Conservation (phyloP, 2,797 vertebrate genomes). For the Toxotes lorentzi region DNA sequence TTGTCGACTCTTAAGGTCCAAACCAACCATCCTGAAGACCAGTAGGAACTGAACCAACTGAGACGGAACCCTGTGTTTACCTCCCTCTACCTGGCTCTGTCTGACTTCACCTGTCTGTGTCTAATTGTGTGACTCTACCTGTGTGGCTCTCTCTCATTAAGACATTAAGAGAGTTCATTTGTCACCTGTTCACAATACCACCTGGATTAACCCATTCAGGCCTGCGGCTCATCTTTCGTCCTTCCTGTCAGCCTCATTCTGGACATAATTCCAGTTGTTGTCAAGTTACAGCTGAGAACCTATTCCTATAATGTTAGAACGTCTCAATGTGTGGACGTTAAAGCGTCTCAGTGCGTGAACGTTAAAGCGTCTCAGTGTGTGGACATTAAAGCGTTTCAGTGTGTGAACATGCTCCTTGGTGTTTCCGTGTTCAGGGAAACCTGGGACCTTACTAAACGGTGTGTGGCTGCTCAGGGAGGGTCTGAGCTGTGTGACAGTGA, state of each 20-base stretch:
- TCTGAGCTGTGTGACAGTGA: no score
- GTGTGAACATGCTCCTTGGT: no score
- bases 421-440: no score
- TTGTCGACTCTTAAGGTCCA: slow-evolving; percentile 48
- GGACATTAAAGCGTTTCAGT: no score
- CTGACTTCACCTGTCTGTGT: background rate
- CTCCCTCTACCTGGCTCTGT: background rate
- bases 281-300: no score
- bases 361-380: no score
- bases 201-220: slow-evolving; percentile 43
- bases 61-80: background rate
- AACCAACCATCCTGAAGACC: slow-evolving; percentile 57
- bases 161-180: background rate
- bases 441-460: no score
- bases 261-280: no score
- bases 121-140: slow-evolving; percentile 7
- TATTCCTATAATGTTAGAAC: no score
- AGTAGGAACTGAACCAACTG: slow-evolving; percentile 9
- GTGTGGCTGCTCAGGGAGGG: no score
- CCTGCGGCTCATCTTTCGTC: slow-evolving; percentile 22
- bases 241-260: background rate
- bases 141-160: slow-evolving; percentile 5
- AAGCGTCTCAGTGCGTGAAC: no score
- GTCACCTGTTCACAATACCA: slow-evolving; percentile 8
- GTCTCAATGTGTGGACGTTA: no score